phyloP scores from a whole-genome alignment of 2,797 vertebrate species.

The Vultur gryphus region DNA sequence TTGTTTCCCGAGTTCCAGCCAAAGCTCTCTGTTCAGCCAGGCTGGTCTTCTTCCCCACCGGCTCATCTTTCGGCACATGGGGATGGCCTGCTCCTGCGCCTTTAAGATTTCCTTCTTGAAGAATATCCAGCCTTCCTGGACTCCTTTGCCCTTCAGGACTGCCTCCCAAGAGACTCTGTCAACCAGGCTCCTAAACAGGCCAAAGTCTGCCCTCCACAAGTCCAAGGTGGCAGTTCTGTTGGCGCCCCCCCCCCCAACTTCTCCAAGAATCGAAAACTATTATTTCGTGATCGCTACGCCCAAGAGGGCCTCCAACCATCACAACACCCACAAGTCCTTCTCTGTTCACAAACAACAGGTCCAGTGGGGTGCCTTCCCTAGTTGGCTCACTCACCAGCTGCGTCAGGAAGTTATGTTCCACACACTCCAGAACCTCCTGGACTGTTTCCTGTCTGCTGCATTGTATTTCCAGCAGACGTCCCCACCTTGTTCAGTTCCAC shows the following conservation, averaged over 20 bases:
- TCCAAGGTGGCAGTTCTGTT: not conserved
- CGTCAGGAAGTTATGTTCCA: not conserved
- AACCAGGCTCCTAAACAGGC: not conserved
- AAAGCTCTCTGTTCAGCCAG: too few species aligned
- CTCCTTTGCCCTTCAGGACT: too few species aligned
- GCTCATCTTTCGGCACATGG: not conserved
- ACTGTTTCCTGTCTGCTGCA: not conserved
- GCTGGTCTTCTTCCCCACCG: fast-evolving
- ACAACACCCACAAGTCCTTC: not conserved
- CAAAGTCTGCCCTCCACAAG: not conserved
- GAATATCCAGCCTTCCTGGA: too few species aligned
- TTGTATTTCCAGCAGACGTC: not conserved
- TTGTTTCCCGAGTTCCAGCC: too few species aligned
- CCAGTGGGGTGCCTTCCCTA: not conserved
- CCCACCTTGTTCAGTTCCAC: not conserved
- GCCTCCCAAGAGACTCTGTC: not conserved
- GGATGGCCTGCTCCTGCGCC: not conserved
- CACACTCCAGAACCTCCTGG: not conserved
- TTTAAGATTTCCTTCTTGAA: too few species aligned
- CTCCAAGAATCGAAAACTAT: not conserved
- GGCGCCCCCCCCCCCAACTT: not conserved
- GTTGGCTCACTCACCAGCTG: not conserved
- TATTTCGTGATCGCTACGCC: not conserved
- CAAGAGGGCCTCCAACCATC: not conserved
- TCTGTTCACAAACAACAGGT: too few species aligned